Base-by-base conservation (phyloP, 2,797 vertebrate species). In the Catamblyrhynchus diadema region DNA sequence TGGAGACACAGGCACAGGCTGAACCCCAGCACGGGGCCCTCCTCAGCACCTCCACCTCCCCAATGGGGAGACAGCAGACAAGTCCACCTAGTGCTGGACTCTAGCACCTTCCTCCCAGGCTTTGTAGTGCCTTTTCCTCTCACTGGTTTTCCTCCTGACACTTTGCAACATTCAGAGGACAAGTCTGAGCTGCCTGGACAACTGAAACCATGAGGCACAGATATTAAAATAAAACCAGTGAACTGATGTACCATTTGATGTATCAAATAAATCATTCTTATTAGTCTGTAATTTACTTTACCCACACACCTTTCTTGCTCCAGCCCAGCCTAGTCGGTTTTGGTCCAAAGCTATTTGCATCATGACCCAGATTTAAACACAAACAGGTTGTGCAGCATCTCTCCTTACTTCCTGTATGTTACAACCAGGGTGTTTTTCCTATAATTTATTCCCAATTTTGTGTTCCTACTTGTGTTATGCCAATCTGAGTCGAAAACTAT, bases 11-110 rank as follows among this genome's bases (percentile, higher is more conserved):
- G 35, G 35, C 14, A 21, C 3, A 15, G 33, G n/a, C 13, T 47
- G 75, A 35, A 85, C 3, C 30, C 20, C 71, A 57, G 47, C 42
- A 21, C 0, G 10, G 16, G 53, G 5, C 10, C 11, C 45, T 84
- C 56, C 64, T 35, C 48, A 85, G 60, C 69, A 85, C 8, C 12
- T 50, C 30, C 44, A 59, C 9, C 17, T 70, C 39, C 18, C n/a
- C 6, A 47, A 24, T 0, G 0, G 3, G 10, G 24, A 27, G 4
- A 70, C 15, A 82, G 25, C 47, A 71, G 39, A 21, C 8, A 75
- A 39, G 12, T 1, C 23, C 39, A 57, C 30, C 30, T 33, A 33
- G 69, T 0, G 4, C 50, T 25, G 27, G 30, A 13, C 12, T 15
- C 35, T 12, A 75, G 66, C 59, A 37, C 30, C 21, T 64, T 56